Conservation (phyloP, 2,113 vertebrate species). For the Corythornis vintsioides region DNA sequence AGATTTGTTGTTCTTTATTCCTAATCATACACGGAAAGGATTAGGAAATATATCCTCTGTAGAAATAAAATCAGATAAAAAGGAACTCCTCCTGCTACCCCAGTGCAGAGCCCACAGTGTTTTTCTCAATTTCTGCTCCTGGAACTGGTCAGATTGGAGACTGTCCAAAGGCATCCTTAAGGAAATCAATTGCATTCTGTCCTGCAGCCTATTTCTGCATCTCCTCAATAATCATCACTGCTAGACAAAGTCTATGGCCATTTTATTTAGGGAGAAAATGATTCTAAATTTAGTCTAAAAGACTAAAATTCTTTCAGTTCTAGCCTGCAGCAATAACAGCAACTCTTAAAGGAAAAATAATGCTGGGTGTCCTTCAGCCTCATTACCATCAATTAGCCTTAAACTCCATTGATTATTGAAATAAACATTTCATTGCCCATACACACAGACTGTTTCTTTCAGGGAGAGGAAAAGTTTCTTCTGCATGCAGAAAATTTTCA, state of each 20-base stretch:
- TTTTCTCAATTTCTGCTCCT: background rate
- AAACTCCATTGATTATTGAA: slow-evolving; percentile 67
- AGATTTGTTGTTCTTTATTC: background rate
- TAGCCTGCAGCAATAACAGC: slow-evolving; percentile 29
- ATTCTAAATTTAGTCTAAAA: background rate
- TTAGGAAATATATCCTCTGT: background rate
- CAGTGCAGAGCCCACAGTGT: background rate
- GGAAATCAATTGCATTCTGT: background rate
- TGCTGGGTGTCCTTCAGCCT: background rate
- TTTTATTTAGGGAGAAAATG: background rate
- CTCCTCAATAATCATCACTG: background rate
- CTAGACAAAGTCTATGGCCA: background rate
- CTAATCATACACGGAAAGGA: background rate
- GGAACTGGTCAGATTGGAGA: background rate
- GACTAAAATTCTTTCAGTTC: background rate
- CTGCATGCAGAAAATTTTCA: slow-evolving; percentile 35
- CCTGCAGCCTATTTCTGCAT: background rate
- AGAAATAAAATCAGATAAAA: background rate
- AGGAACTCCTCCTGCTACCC: background rate
- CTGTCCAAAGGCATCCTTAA: background rate
- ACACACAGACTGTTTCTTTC: background rate
- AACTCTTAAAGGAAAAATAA: slow-evolving; percentile 70
- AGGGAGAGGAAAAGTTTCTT: background rate
- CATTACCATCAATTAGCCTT: slow-evolving; percentile 63
- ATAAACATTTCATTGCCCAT: slow-evolving; percentile 69